Evolutionary conservation across 92 coral and sea anemone species (phyloP), one percentile per base, ranked within the genome.

Genomic region (Heliopora coerulea): DNA sequence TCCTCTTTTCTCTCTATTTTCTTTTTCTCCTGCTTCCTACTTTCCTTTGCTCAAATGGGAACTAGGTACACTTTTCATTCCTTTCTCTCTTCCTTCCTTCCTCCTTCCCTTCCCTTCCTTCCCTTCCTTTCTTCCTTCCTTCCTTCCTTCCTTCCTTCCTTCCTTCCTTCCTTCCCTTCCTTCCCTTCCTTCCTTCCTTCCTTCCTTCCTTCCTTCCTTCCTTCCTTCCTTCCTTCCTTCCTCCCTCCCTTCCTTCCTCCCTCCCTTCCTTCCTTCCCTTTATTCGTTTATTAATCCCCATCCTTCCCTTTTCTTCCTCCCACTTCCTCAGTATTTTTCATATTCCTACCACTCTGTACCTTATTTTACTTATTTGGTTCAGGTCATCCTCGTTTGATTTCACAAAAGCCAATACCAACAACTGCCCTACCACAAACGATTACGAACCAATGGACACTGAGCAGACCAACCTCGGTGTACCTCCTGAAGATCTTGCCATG

Each of bases 361-460:
- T 24, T 8, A 17, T 5, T 19, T 50, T 50, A 56, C 60, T 25
- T 13, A 0, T 66, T 50, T 24, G 54, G 3, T 63, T 24, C 79
- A 92, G 97, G n/a, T 80, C 99, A 49, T 86, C 97, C 27, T 23
- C 84, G 0, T 72, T 82, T 8, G 86, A 78, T 69, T 80, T 83
- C 26, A 8, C 56, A 34, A 50, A 52, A n/a, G 23, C 77, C 11
- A 33, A 20, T 28, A 29, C 61, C 30, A 23, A 56, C 61, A 28
- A 30, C 1, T 11, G 63, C 64, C 64, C 62, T 18, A 15, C 31
- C 27, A 37, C 66, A 29, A 86, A 81, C 26, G 81, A 75, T n/a
- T 27, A 76, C 23, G 30, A n/a, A 7, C 64, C 79, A 26, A 68
- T 62, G 52, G 19, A 56, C 8, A 65, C 40, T 29, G 46, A 49